These are phyloP conservation scores for Littorina saxatilis DNA, from an alignment of 1,140 invertebrate species.

Conservation along the genomic window DNA sequence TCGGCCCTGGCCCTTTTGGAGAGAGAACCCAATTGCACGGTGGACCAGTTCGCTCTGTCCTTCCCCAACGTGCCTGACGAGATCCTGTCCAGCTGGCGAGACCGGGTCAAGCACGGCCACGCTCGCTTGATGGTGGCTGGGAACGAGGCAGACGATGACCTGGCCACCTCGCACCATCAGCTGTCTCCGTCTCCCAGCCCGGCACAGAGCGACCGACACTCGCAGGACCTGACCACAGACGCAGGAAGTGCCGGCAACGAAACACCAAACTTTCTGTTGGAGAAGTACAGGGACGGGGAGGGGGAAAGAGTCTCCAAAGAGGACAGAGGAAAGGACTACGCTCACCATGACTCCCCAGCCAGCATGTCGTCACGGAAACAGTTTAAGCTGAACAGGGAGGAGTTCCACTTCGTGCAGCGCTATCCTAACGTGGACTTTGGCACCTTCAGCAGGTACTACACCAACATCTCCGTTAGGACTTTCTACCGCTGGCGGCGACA, in stretches of 20 bases:
- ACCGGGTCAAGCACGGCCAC: conserved; percentile 17
- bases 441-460: conserved; percentile 40
- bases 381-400: conserved; percentile 31
- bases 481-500: conserved; percentile 52
- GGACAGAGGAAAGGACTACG: not conserved
- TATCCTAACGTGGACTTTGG: conserved; percentile 46
- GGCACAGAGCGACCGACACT: not conserved
- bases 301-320: not conserved
- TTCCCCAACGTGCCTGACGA: conserved; percentile 33
- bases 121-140: not conserved
- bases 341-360: too few relatives aligned
- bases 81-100: conserved; percentile 29
- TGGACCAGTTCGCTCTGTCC: conserved; percentile 4
- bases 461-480: conserved; percentile 45
- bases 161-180: not conserved
- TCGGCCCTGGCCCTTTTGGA: conserved; percentile 24
- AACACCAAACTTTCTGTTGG: conserved; percentile 18
- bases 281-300: not conserved
- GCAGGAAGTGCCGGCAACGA: not conserved
- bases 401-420: conserved; percentile 43
- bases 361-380: not conserved
- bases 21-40: conserved; percentile 21
- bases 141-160: not conserved
- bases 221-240: not conserved
- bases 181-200: not conserved